Conservation (phyloP, 1,140 invertebrate genomes). For the Liolophura sinensis region DNA sequence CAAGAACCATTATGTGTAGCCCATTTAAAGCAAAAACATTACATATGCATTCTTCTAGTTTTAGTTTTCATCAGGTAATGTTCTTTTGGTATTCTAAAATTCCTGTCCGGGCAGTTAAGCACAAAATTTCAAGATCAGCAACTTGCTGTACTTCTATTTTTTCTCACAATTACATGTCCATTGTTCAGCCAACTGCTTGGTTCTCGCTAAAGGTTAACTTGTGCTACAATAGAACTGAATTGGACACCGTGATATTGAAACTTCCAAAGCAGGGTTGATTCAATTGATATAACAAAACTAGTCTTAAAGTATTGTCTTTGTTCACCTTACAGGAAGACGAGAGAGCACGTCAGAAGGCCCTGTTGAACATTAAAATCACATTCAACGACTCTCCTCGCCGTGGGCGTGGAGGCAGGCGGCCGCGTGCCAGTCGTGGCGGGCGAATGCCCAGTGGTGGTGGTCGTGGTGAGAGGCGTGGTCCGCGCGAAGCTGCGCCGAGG, state of each 20-base stretch:
- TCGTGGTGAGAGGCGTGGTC: slow-evolving; percentile 25
- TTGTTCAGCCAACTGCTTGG: too few species aligned
- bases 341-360: slow-evolving; percentile 31
- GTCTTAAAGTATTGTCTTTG: neutral
- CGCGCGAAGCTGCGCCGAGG: slow-evolving; percentile 77
- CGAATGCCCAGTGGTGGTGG: slow-evolving; percentile 34
- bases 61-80: too few species aligned
- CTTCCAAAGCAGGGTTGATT: neutral
- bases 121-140: too few species aligned
- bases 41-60: too few species aligned
- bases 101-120: too few species aligned
- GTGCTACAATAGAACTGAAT: too few species aligned
- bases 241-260: neutral
- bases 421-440: slow-evolving; percentile 20
- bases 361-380: slow-evolving; percentile 48
- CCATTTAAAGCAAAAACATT: too few species aligned
- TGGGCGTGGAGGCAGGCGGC: slow-evolving; percentile 39
- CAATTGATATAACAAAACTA: neutral
- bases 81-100: too few species aligned
- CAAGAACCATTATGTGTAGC: too few species aligned
- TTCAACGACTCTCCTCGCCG: slow-evolving; percentile 44
- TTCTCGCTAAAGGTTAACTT: too few species aligned
- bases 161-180: too few species aligned
- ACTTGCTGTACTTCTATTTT: too few species aligned
- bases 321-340: slow-evolving; percentile 15